Evolutionary conservation across 2,888 invertebrate genomes (phyloP).

Genomic region (Heliconius sara): DNA sequence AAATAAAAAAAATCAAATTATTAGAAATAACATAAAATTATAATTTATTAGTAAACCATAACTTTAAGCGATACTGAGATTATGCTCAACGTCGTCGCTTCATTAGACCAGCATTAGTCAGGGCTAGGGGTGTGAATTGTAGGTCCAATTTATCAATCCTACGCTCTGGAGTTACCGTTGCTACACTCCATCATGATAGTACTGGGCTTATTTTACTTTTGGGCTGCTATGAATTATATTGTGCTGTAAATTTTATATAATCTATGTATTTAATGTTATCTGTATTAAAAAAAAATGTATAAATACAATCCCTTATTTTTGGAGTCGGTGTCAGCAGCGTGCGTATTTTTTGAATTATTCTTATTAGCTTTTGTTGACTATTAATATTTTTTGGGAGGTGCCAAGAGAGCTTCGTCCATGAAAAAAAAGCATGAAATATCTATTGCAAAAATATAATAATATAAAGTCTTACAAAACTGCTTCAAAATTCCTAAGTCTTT

Average conservation of each 20-base stretch:
- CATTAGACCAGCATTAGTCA: slow-evolving; percentile 77
- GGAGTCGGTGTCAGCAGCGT: no score
- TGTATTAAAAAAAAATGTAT: neutral
- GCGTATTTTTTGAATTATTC: no score
- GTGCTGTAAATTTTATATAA: neutral
- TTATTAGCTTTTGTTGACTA: no score
- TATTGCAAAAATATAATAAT: no score
- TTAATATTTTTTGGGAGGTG: no score
- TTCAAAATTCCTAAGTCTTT: no score
- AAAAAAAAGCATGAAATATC: no score
- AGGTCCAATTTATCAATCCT: slow-evolving; percentile 69
- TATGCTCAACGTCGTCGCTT: slow-evolving; percentile 65
- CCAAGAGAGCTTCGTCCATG: no score
- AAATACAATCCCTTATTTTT: no score
- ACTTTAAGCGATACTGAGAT: slow-evolving; percentile 31
- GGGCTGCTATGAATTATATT: slow-evolving; percentile 1
- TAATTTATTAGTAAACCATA: slow-evolving; percentile 19
- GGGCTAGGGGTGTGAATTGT: slow-evolving; percentile 66
- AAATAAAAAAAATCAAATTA: no score
- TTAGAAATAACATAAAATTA: neutral
- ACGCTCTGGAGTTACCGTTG: slow-evolving; percentile 57
- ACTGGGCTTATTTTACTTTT: slow-evolving; percentile 20
- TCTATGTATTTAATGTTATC: neutral
- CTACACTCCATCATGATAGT: slow-evolving; percentile 42
- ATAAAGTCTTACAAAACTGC: no score